Percentiles rank a stretch among this genome's conserved stretches.
These are phyloP conservation scores for Lissonota sp. DNA, from an alignment of 2,888 invertebrate species.

Conservation along the genomic window DNA sequence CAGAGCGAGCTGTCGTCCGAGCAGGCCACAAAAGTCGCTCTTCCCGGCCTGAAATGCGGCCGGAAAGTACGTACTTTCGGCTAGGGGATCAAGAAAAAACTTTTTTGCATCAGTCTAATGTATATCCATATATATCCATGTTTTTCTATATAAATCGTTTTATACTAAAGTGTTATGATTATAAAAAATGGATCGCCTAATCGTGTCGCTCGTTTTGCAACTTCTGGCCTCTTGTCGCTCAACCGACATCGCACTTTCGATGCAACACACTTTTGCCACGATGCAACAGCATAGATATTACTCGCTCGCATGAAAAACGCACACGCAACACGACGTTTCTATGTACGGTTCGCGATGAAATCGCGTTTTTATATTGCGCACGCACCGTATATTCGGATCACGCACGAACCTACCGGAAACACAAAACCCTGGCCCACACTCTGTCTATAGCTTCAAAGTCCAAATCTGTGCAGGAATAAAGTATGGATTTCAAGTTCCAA, in stretches of 20 bases:
- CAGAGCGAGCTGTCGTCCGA: too few relatives aligned
- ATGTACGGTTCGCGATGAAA: constrained; percentile 15
- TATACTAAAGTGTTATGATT: too few relatives aligned
- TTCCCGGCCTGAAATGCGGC: too few relatives aligned
- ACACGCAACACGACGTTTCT: constrained; percentile 43
- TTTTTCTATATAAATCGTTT: too few relatives aligned
- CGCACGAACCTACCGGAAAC: constrained; percentile 22
- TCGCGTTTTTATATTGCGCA: constrained; percentile 53
- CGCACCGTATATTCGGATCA: constrained; percentile 52
- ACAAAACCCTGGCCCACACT: constrained; percentile 16
- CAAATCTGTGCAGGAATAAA: too few relatives aligned
- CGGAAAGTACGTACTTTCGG: too few relatives aligned
- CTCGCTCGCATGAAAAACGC: constrained; percentile 15
- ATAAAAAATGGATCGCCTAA: not conserved
- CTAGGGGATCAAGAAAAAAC: too few relatives aligned
- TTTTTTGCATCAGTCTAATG: too few relatives aligned
- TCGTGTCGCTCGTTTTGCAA: constrained; percentile 42
- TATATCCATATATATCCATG: too few relatives aligned
- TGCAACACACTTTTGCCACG: constrained; percentile 28
- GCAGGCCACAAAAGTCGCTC: too few relatives aligned
- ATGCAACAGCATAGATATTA: not conserved
- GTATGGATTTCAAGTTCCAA: too few relatives aligned
- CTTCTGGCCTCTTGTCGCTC: constrained; percentile 20
- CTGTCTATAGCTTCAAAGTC: too few relatives aligned
- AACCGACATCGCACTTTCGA: constrained; percentile 26